These are phyloP conservation scores for Meloidogyne floridensis DNA, from an alignment of 1,140 invertebrate genomes.

Conservation along the genomic window DNA sequence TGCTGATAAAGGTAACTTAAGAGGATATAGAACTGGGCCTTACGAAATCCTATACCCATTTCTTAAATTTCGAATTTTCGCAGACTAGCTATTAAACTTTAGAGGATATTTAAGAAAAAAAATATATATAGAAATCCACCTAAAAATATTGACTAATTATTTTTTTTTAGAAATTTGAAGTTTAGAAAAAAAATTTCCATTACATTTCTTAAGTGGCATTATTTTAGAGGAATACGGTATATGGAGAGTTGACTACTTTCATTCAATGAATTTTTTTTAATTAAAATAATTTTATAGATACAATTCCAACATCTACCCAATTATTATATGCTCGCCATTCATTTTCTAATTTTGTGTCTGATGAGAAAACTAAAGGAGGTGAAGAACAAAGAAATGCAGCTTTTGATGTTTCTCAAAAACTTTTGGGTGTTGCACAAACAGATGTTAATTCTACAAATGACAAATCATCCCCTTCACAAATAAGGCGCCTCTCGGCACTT, in stretches of 20 bases:
- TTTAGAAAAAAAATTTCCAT: too few species aligned
- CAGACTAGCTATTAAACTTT: too few species aligned
- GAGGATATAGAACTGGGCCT: too few species aligned
- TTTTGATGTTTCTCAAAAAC: background rate
- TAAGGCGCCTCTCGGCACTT: background rate
- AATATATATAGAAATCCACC: too few species aligned
- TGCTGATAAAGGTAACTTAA: background rate
- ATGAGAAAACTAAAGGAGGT: background rate
- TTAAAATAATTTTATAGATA: background rate
- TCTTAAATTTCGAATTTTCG: too few species aligned
- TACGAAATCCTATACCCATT: too few species aligned
- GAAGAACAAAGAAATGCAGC: background rate
- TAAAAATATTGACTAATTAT: too few species aligned
- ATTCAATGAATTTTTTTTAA: background rate
- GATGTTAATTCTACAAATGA: background rate
- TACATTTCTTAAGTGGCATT: too few species aligned
- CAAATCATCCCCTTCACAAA: background rate
- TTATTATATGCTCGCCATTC: background rate
- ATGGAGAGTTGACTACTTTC: too few species aligned
- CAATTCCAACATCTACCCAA: background rate
- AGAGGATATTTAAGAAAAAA: too few species aligned
- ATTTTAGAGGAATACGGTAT: too few species aligned
- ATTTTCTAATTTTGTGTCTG: background rate
- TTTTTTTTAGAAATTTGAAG: too few species aligned
- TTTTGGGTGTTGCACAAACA: background rate